A percentile compares a stretch with the other conserved stretches of the same genome.
phyloP scores from a whole-genome alignment of 1,140 invertebrate species.

The Sarcophaga bullata region DNA sequence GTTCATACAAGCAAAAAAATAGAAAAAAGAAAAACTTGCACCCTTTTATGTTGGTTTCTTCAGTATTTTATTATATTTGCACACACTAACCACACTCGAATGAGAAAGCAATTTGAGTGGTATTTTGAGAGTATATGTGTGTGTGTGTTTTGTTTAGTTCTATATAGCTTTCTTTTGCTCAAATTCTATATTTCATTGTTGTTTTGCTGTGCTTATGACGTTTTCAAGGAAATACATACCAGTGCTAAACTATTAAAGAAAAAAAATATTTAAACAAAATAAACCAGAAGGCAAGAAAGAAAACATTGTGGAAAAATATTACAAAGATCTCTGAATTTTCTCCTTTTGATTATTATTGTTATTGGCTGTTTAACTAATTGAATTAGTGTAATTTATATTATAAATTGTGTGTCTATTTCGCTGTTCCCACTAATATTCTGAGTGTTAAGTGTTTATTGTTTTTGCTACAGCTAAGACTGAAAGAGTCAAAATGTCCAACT shows the following conservation, averaged over 20 bases:
- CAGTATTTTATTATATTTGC: neutral
- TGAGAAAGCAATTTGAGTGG: neutral
- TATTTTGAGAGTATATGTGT: neutral
- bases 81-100: neutral
- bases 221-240: neutral
- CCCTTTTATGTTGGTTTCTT: conserved; percentile 15
- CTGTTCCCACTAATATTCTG: too few species aligned
- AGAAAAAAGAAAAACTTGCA: neutral
- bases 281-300: neutral
- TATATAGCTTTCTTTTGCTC: neutral
- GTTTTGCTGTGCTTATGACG: conserved; percentile 1
- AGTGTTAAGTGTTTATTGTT: neutral
- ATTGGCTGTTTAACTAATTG: conserved; percentile 1
- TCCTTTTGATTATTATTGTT: neutral
- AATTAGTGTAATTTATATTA: neutral
- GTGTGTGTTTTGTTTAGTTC: conserved; percentile 1
- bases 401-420: neutral
- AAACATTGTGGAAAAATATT: neutral
- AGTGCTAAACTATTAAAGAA: neutral
- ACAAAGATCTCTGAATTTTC: neutral
- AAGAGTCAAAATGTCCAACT: too few species aligned
- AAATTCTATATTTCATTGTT: neutral
- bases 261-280: neutral
- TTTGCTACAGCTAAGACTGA: too few species aligned
- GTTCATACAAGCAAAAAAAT: neutral